These are phyloP conservation scores for Lycodopsis pacificus DNA, from an alignment of 2,797 vertebrate species.

Conservation along the genomic window DNA sequence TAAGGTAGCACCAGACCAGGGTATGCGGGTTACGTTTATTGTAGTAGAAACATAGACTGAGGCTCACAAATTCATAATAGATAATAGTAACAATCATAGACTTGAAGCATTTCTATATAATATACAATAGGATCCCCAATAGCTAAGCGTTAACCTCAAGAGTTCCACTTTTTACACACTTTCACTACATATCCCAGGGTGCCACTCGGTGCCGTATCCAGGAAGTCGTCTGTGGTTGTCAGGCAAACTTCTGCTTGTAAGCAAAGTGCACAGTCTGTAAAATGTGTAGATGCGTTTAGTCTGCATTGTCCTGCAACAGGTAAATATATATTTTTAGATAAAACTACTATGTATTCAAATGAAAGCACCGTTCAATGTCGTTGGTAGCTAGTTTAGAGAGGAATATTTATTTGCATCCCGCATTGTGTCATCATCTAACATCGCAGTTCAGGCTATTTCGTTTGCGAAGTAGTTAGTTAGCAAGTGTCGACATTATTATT, in stretches of 20 bases:
- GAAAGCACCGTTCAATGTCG: neutral
- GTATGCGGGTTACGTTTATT: neutral
- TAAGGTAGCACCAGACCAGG: constrained; percentile 25
- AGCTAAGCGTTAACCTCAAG: neutral
- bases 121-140: neutral
- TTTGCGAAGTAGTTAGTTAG: neutral
- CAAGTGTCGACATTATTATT: neutral
- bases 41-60: neutral
- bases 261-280: constrained; percentile 21
- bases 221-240: constrained; percentile 82
- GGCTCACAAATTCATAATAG: neutral
- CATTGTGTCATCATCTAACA: neutral
- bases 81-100: neutral
- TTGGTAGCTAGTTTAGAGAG: neutral
- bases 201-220: constrained; percentile 76
- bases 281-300: constrained; percentile 22
- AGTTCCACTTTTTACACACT: neutral
- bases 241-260: constrained; percentile 79
- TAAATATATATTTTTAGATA: neutral
- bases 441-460: neutral
- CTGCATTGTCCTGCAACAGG: constrained; percentile 9
- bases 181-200: constrained; percentile 80
- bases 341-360: neutral
- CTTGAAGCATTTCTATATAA: neutral
- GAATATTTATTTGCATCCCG: neutral